These are phyloP conservation scores for Tragulus kanchil DNA, from an alignment of 2,113 vertebrate genomes.

Conservation along the genomic window DNA sequence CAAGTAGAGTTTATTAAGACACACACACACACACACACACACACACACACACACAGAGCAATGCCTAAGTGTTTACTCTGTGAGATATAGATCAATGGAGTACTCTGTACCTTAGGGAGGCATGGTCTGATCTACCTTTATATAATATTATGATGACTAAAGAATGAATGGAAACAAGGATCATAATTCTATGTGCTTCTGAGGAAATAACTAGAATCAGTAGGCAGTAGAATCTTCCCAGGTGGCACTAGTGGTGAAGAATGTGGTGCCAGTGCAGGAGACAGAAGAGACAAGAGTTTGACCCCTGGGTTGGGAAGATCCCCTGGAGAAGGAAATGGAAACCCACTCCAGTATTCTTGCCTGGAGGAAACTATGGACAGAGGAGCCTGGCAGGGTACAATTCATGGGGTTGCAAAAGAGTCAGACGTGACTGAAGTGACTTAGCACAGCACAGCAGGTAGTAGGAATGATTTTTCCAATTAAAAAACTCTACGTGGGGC, in stretches of 20 bases:
- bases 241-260: not conserved
- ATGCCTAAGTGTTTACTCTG: not conserved
- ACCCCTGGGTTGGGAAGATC: not conserved
- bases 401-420: no score
- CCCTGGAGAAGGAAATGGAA: no score
- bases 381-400: no score
- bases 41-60: not conserved
- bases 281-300: not conserved
- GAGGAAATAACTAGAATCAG: slow-evolving; percentile 15
- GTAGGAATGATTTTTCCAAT: no score
- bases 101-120: not conserved
- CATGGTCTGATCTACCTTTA: not conserved
- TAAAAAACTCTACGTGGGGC: not conserved
- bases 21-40: no score
- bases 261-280: not conserved
- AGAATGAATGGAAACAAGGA: not conserved
- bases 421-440: no score
- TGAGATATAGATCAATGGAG: not conserved
- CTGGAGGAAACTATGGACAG: no score
- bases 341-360: no score
- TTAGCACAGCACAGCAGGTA: no score
- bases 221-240: not conserved
- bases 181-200: not conserved
- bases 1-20: not conserved
- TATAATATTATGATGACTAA: not conserved